Evolutionary conservation across 2,797 vertebrate species (phyloP).

Genomic region (Micromesistius poutassou): DNA sequence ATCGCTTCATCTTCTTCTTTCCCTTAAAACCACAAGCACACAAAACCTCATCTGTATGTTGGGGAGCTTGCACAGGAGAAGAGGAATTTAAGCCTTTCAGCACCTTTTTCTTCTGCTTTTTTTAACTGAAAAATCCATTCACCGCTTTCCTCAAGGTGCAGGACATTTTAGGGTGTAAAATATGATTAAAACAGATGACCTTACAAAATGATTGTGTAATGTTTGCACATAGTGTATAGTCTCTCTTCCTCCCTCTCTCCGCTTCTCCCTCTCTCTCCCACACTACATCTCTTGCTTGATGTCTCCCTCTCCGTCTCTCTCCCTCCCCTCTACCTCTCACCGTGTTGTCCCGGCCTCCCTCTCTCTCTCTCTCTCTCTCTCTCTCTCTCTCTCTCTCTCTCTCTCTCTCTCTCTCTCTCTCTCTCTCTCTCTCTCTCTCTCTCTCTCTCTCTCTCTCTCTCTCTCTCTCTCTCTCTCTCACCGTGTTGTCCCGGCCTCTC

Average conservation of each 20-base stretch:
- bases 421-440: background rate
- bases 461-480: constrained; percentile 54
- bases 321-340: background rate
- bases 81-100: background rate
- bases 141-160: background rate
- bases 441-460: too few relatives aligned
- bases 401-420: background rate
- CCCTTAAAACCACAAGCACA: background rate
- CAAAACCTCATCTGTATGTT: too few relatives aligned
- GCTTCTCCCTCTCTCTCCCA: background rate
- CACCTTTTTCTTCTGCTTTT: background rate
- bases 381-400: background rate
- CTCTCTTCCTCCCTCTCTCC: background rate
- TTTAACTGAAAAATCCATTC: background rate
- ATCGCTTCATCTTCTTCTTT: background rate
- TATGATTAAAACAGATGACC: background rate
- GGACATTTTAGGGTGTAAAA: background rate
- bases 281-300: too few relatives aligned
- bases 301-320: background rate
- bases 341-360: too few relatives aligned
- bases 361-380: background rate
- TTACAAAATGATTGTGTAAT: background rate
- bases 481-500: constrained; percentile 68
- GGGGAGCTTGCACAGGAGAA: too few relatives aligned
- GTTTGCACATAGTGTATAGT: background rate